Evolutionary conservation across 2,113 vertebrate species (phyloP).

Genomic region (Rhynchopsitta pachyrhyncha): DNA sequence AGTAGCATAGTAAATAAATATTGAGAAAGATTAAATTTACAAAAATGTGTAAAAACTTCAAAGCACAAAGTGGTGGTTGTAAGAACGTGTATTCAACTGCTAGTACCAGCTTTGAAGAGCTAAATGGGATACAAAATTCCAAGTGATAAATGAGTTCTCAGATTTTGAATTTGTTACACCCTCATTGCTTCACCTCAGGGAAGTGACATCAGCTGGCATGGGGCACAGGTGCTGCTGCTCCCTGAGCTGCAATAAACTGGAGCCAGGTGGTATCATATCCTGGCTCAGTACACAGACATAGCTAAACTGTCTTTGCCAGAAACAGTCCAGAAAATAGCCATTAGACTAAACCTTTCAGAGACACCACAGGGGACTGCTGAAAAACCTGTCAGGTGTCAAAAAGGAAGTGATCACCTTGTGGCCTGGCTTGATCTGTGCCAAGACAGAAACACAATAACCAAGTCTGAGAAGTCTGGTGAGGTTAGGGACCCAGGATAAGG

Average conservation of each 20-base stretch:
- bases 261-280: background rate
- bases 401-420: background rate
- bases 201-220: background rate
- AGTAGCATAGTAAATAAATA: background rate
- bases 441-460: background rate
- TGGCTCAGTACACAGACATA: background rate
- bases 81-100: background rate
- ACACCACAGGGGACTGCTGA: background rate
- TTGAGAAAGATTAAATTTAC: background rate
- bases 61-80: background rate
- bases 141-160: background rate
- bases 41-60: background rate
- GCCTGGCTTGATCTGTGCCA: background rate
- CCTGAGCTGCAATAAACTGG: background rate
- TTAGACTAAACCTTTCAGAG: background rate
- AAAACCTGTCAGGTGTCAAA: background rate
- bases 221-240: background rate
- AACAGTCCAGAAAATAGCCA: background rate
- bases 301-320: background rate
- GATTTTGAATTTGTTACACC: background rate
- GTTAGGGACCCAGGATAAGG: background rate
- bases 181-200: background rate
- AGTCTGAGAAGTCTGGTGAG: background rate
- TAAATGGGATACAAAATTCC: background rate
- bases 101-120: background rate